Evolutionary conservation across 2,113 vertebrate species (phyloP), one percentile per base, ranked within the genome.

Genomic region (Periophthalmus modestus): DNA sequence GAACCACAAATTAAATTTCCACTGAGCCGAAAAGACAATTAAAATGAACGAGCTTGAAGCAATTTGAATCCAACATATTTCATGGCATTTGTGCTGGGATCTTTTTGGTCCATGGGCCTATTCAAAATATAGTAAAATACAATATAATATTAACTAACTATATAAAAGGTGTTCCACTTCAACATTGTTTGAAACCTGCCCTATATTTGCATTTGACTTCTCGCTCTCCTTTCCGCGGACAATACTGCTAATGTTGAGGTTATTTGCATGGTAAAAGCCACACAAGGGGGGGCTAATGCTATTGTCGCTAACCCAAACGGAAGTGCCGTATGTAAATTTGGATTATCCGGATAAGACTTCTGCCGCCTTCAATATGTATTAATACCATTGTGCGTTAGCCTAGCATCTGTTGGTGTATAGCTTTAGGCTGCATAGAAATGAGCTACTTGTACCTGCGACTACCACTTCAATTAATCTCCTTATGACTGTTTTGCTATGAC

Each of bases 271-370:
- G 61, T 57, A 19, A 33, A 63, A 47, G 75, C 68, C 61, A n/a
- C 33, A 39, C 12, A n/a, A 54, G 66, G 79, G 63, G n/a, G 75
- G 59, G 77, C 66, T 89, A 88, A 90, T 89, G 82, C 84, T 82
- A 90, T 91, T 92, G 88, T 90, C 75, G 83, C 65, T 86, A 89
- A 78, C 88, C 82, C 82, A 79, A 89, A 85, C 84, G 83, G 90
- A 89, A 89, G 87, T 89, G 78, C 74, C 85, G 78, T 89, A 91
- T 93, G 92, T 91, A 92, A 93, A 93, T 94, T 75, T 87, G 90
- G 89, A 93, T 92, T 90, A 93, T 85, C 85, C 74, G 63, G 89
- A 91, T 91, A 87, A 90, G 85, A 82, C 79, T 82, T 73, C 85
- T 71, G 81, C 86, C 91, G 85, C 78, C 82, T 77, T 82, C 82